Evolutionary conservation across 2,797 vertebrate genomes (phyloP), one percentile per base, ranked within the genome.

Genomic region (Steatocranus sp.): DNA sequence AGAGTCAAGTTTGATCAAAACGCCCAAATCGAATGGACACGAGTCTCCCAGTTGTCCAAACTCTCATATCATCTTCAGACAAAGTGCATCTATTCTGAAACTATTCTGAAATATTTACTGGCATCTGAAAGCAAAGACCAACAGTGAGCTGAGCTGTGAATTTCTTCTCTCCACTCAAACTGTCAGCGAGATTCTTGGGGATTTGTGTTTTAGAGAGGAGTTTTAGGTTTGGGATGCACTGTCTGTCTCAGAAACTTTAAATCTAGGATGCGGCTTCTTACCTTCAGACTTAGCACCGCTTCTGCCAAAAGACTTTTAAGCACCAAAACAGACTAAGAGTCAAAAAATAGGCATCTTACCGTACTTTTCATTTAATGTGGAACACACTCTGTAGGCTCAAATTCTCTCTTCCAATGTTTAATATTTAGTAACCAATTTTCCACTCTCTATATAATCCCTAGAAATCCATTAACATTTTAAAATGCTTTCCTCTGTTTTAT

Each of bases 1-100:
- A 78, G 86, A 30, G 85, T 92, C 91, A 83, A 43, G 75, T 93
- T 90, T 83, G 85, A 94, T 94, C 91, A 83, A 74, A 90, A 88
- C 32, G 75, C 75, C 77, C 46, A 79, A 90, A 90, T 92, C 83
- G 61, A 83, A 88, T 14, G 20, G 90, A 93, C 90, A 76, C 3
- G n/a, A 54, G 85, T 70, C 88, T 89, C 81, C 85, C 82, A 63
- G 82, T 74, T 34, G 86, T 80, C 81, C 76, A 18, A 49, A 56
- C 84, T 34, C 46, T 80, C 11, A 8, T 54, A n/a, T 32, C 82
- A 51, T 81, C 86, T 54, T 25, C 82, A 84, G 85, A 90, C 82
- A 80, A 82, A 86, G 82, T 79, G 82, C 34, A 79, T 83, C 92
- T 85, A 84, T 79, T 91, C 86, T 84, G 87, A 89, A 80, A 18